These are phyloP conservation scores for Gadopsis marmoratus DNA, from an alignment of 2,797 vertebrate species.

Conservation along the genomic window DNA sequence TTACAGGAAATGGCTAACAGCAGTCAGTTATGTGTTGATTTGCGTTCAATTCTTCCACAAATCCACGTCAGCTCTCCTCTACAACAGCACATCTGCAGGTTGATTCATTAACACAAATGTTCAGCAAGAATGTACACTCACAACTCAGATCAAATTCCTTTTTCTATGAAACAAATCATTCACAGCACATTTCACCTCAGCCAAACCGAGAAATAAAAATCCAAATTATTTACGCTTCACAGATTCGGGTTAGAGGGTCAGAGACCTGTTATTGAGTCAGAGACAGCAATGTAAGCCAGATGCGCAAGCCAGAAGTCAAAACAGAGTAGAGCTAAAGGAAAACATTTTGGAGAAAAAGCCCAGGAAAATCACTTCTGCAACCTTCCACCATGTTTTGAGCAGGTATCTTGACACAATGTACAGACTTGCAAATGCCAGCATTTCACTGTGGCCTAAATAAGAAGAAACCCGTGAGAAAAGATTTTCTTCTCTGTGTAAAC, in stretches of 20 bases:
- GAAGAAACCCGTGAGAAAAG: background rate
- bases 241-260: background rate
- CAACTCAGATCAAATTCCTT: conserved; percentile 14
- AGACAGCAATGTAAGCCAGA: conserved; percentile 1
- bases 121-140: background rate
- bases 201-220: background rate
- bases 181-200: conserved; percentile 31
- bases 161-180: conserved; percentile 43
- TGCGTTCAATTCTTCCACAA: background rate
- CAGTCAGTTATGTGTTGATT: background rate
- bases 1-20: background rate
- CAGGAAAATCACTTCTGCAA: background rate
- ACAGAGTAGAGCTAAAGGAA: background rate
- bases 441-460: conserved; percentile 8
- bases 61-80: background rate
- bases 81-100: background rate
- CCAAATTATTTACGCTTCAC: background rate
- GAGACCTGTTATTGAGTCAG: conserved; percentile 6
- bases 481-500: background rate
- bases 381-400: background rate
- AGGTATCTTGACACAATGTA: background rate
- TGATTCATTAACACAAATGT: background rate
- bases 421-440: background rate
- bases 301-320: conserved; percentile 7
- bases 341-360: background rate